Percentiles rank a stretch among this genome's conserved stretches.
Conservation (phyloP, 2,888 invertebrate species). For the Quadroppia sp. region DNA sequence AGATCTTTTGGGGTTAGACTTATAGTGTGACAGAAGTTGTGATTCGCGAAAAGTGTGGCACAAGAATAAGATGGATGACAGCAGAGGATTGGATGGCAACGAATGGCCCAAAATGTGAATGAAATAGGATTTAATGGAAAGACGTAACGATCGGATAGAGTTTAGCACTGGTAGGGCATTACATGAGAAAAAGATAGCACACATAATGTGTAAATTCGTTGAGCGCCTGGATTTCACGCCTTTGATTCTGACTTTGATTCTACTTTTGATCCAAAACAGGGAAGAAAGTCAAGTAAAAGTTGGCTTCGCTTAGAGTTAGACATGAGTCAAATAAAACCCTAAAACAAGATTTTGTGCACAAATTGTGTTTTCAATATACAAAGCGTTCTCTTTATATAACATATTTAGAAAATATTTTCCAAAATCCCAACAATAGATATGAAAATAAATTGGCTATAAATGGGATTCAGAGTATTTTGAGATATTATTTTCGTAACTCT, state of each 20-base stretch:
- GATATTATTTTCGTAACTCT: too few relatives aligned
- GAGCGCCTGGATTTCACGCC: constrained; percentile 14
- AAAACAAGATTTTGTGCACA: constrained; percentile 9
- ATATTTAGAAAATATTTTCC: too few relatives aligned
- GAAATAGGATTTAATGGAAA: neutral
- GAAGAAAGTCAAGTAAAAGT: constrained; percentile 4
- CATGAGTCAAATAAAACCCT: too few relatives aligned
- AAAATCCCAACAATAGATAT: too few relatives aligned
- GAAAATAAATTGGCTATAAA: too few relatives aligned
- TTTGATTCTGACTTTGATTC: neutral
- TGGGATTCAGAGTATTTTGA: too few relatives aligned
- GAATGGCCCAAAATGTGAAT: constrained; percentile 13
- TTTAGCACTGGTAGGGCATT: too few relatives aligned
- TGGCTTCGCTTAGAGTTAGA: too few relatives aligned
- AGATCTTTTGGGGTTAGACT: constrained; percentile 14
- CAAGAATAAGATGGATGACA: constrained; percentile 28
- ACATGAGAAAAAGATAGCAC: neutral
- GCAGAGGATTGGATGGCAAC: neutral
- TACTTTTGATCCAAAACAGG: neutral
- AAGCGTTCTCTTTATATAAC: too few relatives aligned
- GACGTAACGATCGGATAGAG: constrained; percentile 3
- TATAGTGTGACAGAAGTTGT: neutral
- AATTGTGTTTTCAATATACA: neutral
- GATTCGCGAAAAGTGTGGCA: neutral
- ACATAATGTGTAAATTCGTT: neutral